A percentile compares a stretch with the other conserved stretches of the same genome.
phyloP scores from a whole-genome alignment of 2,797 vertebrate genomes.

The Fringilla coelebs region DNA sequence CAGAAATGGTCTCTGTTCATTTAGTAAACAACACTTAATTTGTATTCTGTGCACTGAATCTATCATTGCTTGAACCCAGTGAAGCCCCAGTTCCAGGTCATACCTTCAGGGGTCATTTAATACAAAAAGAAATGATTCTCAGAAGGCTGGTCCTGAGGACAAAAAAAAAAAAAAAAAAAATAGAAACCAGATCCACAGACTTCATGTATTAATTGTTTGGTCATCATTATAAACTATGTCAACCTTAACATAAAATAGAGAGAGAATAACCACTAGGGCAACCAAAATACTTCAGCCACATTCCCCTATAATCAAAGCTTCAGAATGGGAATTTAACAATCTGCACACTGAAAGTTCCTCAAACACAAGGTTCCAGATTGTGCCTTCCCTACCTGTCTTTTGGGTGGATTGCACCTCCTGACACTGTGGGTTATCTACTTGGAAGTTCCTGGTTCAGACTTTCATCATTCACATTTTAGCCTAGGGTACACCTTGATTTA shows the following conservation, averaged over 20 bases:
- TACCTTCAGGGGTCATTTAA: not conserved
- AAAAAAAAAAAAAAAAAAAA: not conserved
- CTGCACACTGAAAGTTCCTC: accelerated
- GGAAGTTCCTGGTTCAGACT: not conserved
- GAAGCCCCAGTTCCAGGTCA: not conserved
- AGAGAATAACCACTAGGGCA: not conserved
- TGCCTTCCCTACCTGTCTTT: not conserved
- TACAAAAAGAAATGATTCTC: not conserved
- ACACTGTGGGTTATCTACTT: not conserved
- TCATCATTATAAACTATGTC: not conserved
- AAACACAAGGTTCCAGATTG: accelerated
- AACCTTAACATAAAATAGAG: not conserved
- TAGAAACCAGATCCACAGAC: not conserved
- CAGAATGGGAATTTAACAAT: not conserved
- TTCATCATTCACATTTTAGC: not conserved
- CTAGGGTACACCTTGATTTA: not conserved
- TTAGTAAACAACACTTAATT: not conserved
- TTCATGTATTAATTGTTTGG: not conserved
- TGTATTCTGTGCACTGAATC: not conserved
- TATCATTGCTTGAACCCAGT: not conserved
- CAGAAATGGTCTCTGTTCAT: not conserved
- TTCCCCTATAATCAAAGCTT: not conserved
- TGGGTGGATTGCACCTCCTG: not conserved
- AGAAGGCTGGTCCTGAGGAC: not conserved
- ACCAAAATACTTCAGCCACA: not conserved